A percentile compares a stretch with the other conserved stretches of the same genome.
These are phyloP conservation scores for Poeciliopsis presidionis DNA, from an alignment of 2,797 vertebrate genomes.

Conservation along the genomic window DNA sequence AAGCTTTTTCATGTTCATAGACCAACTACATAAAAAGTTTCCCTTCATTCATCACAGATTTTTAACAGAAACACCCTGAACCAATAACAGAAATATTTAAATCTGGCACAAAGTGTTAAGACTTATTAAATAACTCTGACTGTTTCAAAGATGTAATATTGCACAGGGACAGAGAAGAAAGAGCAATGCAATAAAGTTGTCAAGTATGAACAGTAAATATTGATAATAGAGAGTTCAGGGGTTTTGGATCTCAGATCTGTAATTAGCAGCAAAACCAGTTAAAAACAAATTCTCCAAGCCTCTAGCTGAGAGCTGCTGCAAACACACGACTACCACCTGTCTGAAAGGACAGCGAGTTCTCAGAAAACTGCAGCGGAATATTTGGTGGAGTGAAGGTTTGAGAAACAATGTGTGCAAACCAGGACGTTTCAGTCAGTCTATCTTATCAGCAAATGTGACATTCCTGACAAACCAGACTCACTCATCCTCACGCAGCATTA, in stretches of 20 bases:
- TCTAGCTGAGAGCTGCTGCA: not conserved
- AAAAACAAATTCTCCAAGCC: not conserved
- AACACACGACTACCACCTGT: constrained; percentile 2
- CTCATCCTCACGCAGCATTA: constrained; percentile 50
- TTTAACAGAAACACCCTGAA: not conserved
- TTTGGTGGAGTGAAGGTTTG: constrained; percentile 26
- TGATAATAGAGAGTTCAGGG: not conserved
- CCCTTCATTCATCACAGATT: not conserved
- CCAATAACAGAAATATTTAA: not conserved
- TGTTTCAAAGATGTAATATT: not conserved
- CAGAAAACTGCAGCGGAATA: constrained; percentile 15
- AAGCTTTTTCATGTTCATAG: not conserved
- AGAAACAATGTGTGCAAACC: constrained; percentile 37
- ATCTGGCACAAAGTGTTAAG: not conserved
- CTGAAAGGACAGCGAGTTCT: constrained; percentile 20
- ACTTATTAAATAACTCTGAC: not conserved
- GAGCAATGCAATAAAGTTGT: not conserved
- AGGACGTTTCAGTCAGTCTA: constrained; percentile 42
- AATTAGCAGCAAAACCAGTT: not conserved
- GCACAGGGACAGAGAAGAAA: not conserved
- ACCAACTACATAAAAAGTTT: not conserved
- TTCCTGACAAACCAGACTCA: constrained; percentile 45
- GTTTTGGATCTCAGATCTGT: not conserved
- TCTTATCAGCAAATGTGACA: constrained; percentile 33
- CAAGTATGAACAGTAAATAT: not conserved